phyloP scores from a whole-genome alignment of 1,140 invertebrate genomes.

The Proales similis region DNA sequence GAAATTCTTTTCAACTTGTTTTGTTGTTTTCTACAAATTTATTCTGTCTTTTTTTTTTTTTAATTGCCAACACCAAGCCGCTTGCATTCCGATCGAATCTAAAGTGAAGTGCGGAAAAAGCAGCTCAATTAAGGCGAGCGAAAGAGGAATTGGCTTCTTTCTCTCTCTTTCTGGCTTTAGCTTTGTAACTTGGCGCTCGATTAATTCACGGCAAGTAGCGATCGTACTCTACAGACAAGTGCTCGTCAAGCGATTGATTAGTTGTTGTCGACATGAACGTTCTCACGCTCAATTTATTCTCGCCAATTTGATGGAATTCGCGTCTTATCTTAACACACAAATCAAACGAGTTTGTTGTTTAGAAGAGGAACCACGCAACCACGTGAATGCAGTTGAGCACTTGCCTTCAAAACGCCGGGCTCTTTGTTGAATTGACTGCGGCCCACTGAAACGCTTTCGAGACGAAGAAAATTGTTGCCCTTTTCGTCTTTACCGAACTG shows the following conservation, averaged over 20 bases:
- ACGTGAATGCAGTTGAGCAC: background rate
- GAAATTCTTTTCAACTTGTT: no score
- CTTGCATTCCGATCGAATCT: no score
- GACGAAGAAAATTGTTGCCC: background rate
- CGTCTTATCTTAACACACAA: constrained; percentile 21
- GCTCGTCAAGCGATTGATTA: constrained; percentile 16
- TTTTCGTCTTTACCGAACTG: background rate
- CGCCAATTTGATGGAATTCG: constrained; percentile 7
- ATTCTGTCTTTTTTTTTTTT: no score
- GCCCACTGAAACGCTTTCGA: constrained; percentile 12
- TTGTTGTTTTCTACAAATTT: no score
- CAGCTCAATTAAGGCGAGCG: no score
- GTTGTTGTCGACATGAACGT: constrained; percentile 31
- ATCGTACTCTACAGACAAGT: constrained; percentile 36
- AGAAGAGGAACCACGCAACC: background rate
- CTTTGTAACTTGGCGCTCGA: no score
- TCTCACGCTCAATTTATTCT: constrained; percentile 9
- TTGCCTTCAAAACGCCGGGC: constrained; percentile 19
- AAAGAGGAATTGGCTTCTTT: no score
- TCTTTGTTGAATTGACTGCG: constrained; percentile 10
- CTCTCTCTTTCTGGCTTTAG: no score
- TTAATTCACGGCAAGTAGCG: no score
- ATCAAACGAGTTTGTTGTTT: background rate
- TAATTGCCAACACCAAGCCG: no score
- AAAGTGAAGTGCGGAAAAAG: no score